A percentile compares a stretch with the other conserved stretches of the same genome.
These are phyloP conservation scores for Gastrophysa polygoni DNA, from an alignment of 2,888 invertebrate species.

Conservation along the genomic window DNA sequence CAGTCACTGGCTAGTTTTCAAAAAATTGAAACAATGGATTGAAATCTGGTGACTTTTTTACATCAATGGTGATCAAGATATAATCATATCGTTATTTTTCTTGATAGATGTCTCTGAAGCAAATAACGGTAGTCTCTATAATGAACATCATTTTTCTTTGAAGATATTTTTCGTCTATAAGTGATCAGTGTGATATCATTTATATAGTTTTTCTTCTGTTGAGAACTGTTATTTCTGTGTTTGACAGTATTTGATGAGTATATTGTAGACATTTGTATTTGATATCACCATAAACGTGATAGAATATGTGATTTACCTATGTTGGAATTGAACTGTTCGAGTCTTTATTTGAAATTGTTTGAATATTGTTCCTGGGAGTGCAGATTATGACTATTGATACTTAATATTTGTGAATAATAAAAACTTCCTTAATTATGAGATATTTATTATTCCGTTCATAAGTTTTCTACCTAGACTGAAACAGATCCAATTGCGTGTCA, in stretches of 20 bases:
- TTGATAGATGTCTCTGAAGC: too few species aligned
- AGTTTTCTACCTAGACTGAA: too few species aligned
- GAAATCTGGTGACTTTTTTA: too few species aligned
- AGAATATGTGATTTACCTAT: slow-evolving; percentile 41
- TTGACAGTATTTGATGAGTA: too few species aligned
- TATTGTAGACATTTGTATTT: slow-evolving; percentile 39
- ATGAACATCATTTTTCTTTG: neutral
- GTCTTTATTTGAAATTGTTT: slow-evolving; percentile 39
- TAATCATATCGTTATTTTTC: too few species aligned
- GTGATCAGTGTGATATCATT: too few species aligned
- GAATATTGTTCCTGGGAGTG: slow-evolving; percentile 43
- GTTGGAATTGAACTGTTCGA: slow-evolving; percentile 21
- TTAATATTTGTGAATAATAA: slow-evolving; percentile 51
- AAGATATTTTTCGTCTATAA: neutral
- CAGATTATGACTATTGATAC: slow-evolving; percentile 52
- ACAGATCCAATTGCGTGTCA: too few species aligned
- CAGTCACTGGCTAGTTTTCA: too few species aligned
- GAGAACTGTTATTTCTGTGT: neutral
- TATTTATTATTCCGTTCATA: neutral
- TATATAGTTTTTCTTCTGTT: too few species aligned
- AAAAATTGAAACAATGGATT: too few species aligned
- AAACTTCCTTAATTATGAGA: slow-evolving; percentile 46
- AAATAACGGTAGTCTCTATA: too few species aligned
- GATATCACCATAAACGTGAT: slow-evolving; percentile 29
- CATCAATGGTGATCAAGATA: too few species aligned